A percentile compares a stretch with the other conserved stretches of the same genome.
Conservation (phyloP, 1,140 invertebrate species). For the Augochlora pura region DNA sequence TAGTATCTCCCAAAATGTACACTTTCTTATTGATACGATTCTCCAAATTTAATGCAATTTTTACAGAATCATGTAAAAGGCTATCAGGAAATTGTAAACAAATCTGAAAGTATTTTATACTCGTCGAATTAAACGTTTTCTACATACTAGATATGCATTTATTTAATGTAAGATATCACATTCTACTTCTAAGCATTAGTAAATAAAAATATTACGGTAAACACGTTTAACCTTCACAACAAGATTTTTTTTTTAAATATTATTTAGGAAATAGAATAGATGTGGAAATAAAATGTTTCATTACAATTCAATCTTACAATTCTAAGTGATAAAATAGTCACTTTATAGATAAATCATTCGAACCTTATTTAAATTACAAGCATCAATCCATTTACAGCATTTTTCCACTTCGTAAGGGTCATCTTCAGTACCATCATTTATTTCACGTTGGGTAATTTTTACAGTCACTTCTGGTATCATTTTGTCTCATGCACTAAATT, state of each 20-base stretch:
- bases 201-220: neutral
- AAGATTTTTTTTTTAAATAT: constrained; percentile 9
- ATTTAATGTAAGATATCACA: constrained; percentile 2
- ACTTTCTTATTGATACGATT: constrained; percentile 82
- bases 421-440: neutral
- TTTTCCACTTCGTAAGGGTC: constrained; percentile 79
- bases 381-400: constrained; percentile 85
- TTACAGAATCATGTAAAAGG: constrained; percentile 86
- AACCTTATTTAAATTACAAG: constrained; percentile 85
- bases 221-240: constrained; percentile 8
- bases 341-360: constrained; percentile 57
- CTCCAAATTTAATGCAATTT: constrained; percentile 85
- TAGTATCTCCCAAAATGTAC: constrained; percentile 95
- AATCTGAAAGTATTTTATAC: constrained; percentile 82
- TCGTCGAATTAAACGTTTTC: neutral
- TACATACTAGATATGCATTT: constrained; percentile 4
- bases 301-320: constrained; percentile 23
- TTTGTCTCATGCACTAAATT: constrained; percentile 13
- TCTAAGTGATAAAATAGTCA: constrained; percentile 22
- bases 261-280: constrained; percentile 3
- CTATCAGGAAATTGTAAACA: constrained; percentile 96
- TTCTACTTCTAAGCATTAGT: constrained; percentile 3
- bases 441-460: neutral
- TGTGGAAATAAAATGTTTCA: constrained; percentile 7
- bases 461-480: constrained; percentile 24